These are phyloP conservation scores for Ptilonorhynchus violaceus DNA, from an alignment of 2,113 vertebrate genomes.

Conservation along the genomic window DNA sequence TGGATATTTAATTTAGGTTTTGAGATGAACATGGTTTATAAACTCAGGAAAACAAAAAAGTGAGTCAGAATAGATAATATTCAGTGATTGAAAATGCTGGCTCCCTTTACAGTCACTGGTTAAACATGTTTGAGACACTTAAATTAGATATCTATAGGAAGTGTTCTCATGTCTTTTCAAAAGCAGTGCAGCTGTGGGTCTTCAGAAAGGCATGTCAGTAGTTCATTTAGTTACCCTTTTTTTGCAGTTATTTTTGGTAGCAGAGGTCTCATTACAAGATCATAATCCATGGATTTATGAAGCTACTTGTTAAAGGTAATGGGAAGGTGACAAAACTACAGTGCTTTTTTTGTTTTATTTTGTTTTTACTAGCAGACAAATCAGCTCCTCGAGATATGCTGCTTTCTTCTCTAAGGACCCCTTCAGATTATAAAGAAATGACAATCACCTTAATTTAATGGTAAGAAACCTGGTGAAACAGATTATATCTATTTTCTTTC, in stretches of 20 bases:
- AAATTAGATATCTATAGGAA: not conserved
- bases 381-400: rapidly evolving
- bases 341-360: not conserved
- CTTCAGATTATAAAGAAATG: not conserved
- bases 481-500: not conserved
- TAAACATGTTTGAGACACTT: not conserved
- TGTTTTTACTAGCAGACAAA: not conserved
- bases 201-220: not conserved
- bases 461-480: not conserved
- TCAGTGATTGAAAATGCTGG: not conserved
- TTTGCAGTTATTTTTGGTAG: not conserved
- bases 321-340: not conserved
- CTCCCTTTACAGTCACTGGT: not conserved
- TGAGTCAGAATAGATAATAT: not conserved
- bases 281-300: not conserved
- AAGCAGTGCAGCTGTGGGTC: not conserved
- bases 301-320: not conserved
- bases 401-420: not conserved
- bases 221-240: not conserved
- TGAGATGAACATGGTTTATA: not conserved
- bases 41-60: not conserved
- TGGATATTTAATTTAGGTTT: not conserved
- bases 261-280: not conserved
- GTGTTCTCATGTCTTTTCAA: not conserved
- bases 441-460: not conserved